phyloP scores from a whole-genome alignment of 1,140 invertebrate genomes.

The Meloidogyne exigua region DNA sequence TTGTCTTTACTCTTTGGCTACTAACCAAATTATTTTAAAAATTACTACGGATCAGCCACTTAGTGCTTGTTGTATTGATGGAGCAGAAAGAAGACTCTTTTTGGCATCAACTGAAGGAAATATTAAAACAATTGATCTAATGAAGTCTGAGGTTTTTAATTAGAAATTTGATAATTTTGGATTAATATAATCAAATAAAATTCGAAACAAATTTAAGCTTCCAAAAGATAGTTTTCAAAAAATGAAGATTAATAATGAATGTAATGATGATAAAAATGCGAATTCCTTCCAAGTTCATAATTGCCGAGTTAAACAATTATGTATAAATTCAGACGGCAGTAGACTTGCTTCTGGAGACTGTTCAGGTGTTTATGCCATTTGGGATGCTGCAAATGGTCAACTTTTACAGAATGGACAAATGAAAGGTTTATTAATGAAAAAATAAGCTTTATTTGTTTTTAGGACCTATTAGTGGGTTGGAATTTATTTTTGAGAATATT shows the following conservation, averaged over 20 bases:
- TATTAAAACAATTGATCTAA: constrained; percentile 15
- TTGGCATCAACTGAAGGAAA: constrained; percentile 8
- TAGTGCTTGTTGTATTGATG: constrained; percentile 26
- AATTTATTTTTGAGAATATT: constrained; percentile 3
- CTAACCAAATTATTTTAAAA: constrained; percentile 19
- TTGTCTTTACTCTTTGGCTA: constrained; percentile 19
- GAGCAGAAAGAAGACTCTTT: constrained; percentile 21
- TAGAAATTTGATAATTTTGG: constrained; percentile 7
- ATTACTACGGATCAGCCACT: constrained; percentile 23
- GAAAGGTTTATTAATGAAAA: neutral
- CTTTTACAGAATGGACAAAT: constrained; percentile 16
- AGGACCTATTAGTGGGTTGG: constrained; percentile 17
- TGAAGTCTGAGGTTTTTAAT: neutral
- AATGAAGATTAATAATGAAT: neutral
- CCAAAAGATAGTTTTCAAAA: constrained; percentile 1
- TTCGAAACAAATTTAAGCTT: constrained; percentile 6
- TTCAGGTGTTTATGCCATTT: constrained; percentile 22
- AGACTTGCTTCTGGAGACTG: constrained; percentile 25
- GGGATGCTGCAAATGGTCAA: constrained; percentile 25
- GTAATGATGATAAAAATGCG: neutral
- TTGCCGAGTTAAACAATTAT: constrained; percentile 5
- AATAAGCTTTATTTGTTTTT: neutral
- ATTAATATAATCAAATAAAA: too few relatives aligned
- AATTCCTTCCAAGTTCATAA: constrained; percentile 16
- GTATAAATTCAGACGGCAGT: constrained; percentile 12